phyloP scores from a whole-genome alignment of 2,797 vertebrate genomes.

The Tokudaia tokunoshimensis region DNA sequence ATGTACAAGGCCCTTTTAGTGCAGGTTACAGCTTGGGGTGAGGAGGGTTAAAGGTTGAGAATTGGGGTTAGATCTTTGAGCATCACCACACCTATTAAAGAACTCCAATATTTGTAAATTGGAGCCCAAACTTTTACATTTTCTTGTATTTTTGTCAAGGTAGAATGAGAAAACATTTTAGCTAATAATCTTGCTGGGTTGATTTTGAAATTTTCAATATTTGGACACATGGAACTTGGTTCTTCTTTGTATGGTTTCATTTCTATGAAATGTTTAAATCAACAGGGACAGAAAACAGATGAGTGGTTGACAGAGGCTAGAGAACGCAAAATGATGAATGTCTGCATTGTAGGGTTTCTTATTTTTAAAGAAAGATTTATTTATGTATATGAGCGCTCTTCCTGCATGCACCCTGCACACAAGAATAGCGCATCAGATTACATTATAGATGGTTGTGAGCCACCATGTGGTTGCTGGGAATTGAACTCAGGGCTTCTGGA shows the following conservation, averaged over 20 bases:
- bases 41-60: neutral
- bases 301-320: neutral
- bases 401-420: neutral
- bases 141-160: neutral
- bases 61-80: neutral
- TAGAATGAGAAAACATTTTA: conserved; percentile 11
- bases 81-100: neutral
- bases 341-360: neutral
- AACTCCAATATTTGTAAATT: conserved; percentile 12
- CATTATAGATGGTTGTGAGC: neutral
- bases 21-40: neutral
- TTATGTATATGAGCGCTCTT: neutral
- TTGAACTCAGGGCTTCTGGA: neutral
- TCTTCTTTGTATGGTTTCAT: conserved; percentile 8
- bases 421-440: neutral
- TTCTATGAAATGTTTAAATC: conserved; percentile 1
- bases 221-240: neutral
- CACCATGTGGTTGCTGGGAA: neutral
- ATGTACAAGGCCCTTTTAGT: neutral
- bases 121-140: neutral
- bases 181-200: neutral
- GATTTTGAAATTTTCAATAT: conserved; percentile 9
- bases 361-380: neutral
- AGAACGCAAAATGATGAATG: neutral
- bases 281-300: neutral